Conservation (phyloP, 2,888 invertebrate species). For the Mayetiola destructor region DNA sequence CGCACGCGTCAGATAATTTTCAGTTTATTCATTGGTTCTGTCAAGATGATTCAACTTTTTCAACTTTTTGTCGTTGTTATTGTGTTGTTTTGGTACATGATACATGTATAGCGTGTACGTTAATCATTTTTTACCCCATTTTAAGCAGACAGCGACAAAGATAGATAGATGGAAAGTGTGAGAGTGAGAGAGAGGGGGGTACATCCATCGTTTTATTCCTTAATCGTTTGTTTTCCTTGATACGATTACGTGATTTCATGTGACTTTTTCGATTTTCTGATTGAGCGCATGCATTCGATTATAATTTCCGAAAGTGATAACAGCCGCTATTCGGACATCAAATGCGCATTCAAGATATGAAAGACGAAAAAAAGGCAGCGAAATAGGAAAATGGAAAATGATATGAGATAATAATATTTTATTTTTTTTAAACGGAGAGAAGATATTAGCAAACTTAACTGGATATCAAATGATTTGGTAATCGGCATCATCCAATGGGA, state of each 20-base stretch:
- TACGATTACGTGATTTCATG: too few relatives aligned
- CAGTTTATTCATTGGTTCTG: too few relatives aligned
- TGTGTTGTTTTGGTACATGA: too few relatives aligned
- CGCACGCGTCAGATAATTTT: conserved; percentile 8
- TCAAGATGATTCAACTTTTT: not conserved
- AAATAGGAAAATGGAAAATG: not conserved
- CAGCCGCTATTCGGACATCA: not conserved
- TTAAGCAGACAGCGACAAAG: too few relatives aligned
- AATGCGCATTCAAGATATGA: not conserved
- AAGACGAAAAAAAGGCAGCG: not conserved
- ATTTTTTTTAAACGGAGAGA: too few relatives aligned
- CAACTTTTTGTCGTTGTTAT: not conserved
- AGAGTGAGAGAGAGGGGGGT: too few relatives aligned
- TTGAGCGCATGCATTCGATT: conserved; percentile 10
- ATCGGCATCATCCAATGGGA: not conserved
- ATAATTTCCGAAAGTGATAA: conserved; percentile 12
- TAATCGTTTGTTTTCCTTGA: conserved; percentile 8
- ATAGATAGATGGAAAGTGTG: too few relatives aligned
- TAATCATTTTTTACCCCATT: not conserved
- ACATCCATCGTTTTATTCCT: not conserved
- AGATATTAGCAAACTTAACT: too few relatives aligned
- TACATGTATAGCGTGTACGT: too few relatives aligned
- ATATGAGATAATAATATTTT: not conserved
- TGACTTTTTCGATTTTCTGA: not conserved
- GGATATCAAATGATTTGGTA: too few relatives aligned